Evolutionary conservation across 2,888 invertebrate genomes (phyloP).

Genomic region (Opisthograptis luteolata): DNA sequence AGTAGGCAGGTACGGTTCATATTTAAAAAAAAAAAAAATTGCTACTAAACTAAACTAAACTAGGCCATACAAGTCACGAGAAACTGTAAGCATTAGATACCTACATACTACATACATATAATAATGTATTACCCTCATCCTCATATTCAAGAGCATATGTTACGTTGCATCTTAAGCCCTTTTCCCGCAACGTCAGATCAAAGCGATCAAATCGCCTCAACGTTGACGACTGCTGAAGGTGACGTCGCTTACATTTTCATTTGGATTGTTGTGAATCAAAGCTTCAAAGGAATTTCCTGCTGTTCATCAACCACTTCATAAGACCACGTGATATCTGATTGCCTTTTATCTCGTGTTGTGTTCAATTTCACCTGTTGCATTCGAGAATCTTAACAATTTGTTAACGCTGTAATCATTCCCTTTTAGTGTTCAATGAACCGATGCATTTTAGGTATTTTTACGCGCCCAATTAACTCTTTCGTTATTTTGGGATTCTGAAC

Average conservation of each 20-base stretch:
- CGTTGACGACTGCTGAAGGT: constrained; percentile 52
- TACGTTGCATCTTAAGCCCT: neutral
- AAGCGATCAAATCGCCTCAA: constrained; percentile 25
- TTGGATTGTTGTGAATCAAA: constrained; percentile 69
- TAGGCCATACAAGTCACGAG: no score
- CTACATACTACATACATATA: no score
- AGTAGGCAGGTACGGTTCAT: no score
- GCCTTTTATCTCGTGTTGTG: constrained; percentile 52
- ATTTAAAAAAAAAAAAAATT: no score
- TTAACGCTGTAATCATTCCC: constrained; percentile 29
- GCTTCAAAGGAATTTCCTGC: constrained; percentile 79
- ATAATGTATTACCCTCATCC: no score
- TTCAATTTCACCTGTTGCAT: constrained; percentile 49
- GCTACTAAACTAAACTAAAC: no score
- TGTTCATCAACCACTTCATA: constrained; percentile 68
- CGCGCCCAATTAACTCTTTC: no score
- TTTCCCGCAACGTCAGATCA: neutral
- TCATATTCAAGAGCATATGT: neutral
- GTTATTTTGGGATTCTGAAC: no score
- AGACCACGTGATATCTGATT: constrained; percentile 62
- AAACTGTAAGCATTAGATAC: no score
- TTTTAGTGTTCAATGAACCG: constrained; percentile 32
- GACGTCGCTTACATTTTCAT: constrained; percentile 71
- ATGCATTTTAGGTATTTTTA: constrained; percentile 24
- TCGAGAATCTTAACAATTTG: constrained; percentile 32